Conservation (phyloP, 2,888 invertebrate genomes). For the Temnothorax rugatulus region DNA sequence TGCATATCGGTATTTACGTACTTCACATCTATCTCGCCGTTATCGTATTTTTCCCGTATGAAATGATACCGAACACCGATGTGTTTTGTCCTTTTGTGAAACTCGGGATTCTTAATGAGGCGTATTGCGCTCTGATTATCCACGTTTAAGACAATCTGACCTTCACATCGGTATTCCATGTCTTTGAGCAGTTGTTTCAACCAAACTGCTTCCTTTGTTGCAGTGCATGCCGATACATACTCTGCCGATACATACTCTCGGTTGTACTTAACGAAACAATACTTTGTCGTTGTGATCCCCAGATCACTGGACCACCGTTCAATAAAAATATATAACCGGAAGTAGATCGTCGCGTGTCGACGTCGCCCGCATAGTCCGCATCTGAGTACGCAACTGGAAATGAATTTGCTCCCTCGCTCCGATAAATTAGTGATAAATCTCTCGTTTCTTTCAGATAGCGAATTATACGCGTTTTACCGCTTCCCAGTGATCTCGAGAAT, state of each 20-base stretch:
- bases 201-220: not conserved
- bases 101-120: not conserved
- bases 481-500: no score
- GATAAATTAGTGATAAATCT: no score
- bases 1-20: no score
- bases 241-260: no score
- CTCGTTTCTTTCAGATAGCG: no score
- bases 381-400: no score
- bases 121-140: not conserved
- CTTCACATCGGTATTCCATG: not conserved
- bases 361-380: no score
- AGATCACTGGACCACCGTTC: not conserved
- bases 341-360: no score
- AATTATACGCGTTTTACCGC: no score
- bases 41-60: not conserved
- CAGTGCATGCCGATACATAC: not conserved
- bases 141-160: not conserved
- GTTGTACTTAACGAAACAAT: not conserved
- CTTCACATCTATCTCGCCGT: no score
- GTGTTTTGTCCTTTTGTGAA: not conserved
- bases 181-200: not conserved
- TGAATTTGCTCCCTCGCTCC: no score
- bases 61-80: not conserved
- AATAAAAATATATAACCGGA: no score
- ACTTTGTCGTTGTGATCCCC: not conserved